These are phyloP conservation scores for Drosophila obscura DNA, from an alignment of 1,140 invertebrate genomes.

Conservation along the genomic window DNA sequence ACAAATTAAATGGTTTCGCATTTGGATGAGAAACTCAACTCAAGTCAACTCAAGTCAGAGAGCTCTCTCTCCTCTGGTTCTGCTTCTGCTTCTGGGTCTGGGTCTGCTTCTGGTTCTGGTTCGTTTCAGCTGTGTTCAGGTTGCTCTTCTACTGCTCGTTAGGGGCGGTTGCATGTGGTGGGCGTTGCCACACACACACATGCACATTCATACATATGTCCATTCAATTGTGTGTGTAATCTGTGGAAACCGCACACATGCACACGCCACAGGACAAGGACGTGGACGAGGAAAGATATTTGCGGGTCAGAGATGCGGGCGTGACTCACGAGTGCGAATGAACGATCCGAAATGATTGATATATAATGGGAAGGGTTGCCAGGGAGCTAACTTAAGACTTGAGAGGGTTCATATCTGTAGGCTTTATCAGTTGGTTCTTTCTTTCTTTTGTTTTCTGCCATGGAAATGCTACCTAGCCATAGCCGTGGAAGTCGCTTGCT, in stretches of 20 bases:
- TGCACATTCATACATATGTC: constrained; percentile 36
- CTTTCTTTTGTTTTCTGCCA: no score
- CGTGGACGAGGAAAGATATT: constrained; percentile 27
- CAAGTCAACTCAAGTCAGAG: constrained; percentile 27
- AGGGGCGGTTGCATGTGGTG: constrained; percentile 61
- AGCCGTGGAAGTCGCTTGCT: no score
- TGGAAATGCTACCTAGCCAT: no score
- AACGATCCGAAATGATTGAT: neutral
- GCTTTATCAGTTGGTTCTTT: no score
- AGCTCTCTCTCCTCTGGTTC: neutral
- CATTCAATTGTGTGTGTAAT: constrained; percentile 47
- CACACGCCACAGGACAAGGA: constrained; percentile 31
- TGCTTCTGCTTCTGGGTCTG: neutral
- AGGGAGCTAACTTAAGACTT: no score
- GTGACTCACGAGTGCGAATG: constrained; percentile 11
- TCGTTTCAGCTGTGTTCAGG: constrained; percentile 5
- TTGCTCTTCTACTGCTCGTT: constrained; percentile 51
- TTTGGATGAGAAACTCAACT: constrained; percentile 37
- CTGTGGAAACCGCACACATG: constrained; percentile 57
- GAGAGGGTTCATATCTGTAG: no score
- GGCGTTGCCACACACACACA: constrained; percentile 31
- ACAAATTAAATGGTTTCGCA: constrained; percentile 79
- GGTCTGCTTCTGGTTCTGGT: neutral
- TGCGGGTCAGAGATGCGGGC: constrained; percentile 21
- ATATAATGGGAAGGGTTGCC: neutral